phyloP scores from a whole-genome alignment of 2,113 vertebrate genomes.

The Tachycineta bicolor region DNA sequence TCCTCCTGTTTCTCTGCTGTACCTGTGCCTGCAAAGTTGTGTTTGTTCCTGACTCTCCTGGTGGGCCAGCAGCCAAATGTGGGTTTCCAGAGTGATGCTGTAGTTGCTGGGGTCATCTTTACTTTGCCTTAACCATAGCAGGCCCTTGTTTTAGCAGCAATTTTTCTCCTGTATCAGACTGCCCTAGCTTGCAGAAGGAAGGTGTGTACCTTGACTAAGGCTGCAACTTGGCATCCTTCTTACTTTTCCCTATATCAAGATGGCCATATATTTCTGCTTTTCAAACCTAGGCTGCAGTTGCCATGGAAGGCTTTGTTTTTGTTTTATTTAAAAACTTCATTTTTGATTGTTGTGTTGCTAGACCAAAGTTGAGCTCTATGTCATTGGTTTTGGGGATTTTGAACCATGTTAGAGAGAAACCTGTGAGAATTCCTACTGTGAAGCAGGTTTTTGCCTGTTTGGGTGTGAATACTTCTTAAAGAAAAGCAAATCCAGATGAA shows the following conservation, averaged over 20 bases:
- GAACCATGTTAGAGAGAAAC: conserved; percentile 10
- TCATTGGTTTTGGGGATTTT: not conserved
- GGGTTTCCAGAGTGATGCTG: not conserved
- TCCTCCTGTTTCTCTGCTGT: not conserved
- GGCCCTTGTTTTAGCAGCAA: not conserved
- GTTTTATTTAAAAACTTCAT: conserved; percentile 11
- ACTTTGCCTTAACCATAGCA: not conserved
- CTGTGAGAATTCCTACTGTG: not conserved
- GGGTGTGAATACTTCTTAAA: not conserved
- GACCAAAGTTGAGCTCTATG: not conserved
- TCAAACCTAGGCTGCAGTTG: not conserved
- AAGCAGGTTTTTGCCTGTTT: not conserved
- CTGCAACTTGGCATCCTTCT: not conserved
- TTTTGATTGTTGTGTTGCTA: not conserved
- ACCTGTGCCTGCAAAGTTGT: not conserved
- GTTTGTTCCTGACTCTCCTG: not conserved
- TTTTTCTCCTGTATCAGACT: not conserved
- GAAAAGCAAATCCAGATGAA: conserved; percentile 23
- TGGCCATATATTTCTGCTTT: not conserved
- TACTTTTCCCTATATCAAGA: not conserved
- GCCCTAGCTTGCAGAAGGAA: accelerated
- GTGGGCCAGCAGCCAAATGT: not conserved
- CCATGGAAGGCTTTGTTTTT: not conserved
- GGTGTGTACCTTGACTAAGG: not conserved
- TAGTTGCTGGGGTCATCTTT: not conserved